Conservation (phyloP, 2,888 invertebrate genomes). For the Ophion ellenae region DNA sequence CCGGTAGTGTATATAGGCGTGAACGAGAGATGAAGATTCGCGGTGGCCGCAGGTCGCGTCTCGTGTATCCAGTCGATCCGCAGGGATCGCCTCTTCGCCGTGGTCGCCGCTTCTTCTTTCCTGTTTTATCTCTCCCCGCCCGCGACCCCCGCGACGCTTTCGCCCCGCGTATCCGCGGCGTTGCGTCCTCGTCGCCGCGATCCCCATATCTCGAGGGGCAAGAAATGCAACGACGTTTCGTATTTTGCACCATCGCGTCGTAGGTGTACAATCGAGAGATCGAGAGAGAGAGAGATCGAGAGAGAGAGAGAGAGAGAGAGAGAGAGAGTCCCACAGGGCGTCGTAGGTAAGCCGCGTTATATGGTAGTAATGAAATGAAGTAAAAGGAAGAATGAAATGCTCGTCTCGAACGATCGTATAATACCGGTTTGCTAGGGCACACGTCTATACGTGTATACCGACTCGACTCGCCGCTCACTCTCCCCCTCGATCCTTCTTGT, state of each 20-base stretch:
- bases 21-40: slow-evolving; percentile 51
- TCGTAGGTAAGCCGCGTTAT: slow-evolving; percentile 42
- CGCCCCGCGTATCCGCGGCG: not conserved
- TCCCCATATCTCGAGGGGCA: slow-evolving; percentile 10
- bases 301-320: slow-evolving; percentile 19
- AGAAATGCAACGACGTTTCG: not conserved
- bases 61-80: slow-evolving; percentile 50
- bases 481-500: slow-evolving; percentile 32
- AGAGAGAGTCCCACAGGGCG: slow-evolving; percentile 32
- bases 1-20: not conserved
- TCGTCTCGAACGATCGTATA: slow-evolving; percentile 65
- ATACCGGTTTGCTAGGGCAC: slow-evolving; percentile 70
- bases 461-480: slow-evolving; percentile 31
- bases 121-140: not conserved
- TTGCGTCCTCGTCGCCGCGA: slow-evolving; percentile 47
- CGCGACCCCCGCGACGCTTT: not conserved
- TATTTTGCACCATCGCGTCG: slow-evolving; percentile 52
- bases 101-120: slow-evolving; percentile 17
- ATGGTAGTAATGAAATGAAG: slow-evolving; percentile 60
- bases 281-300: slow-evolving; percentile 4
- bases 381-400: slow-evolving; percentile 61
- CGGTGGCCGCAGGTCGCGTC: slow-evolving; percentile 60
- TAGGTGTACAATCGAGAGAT: slow-evolving; percentile 46
- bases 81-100: slow-evolving; percentile 47
- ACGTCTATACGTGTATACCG: slow-evolving; percentile 38